Evolutionary conservation across 2,797 vertebrate genomes (phyloP), one percentile per base, ranked within the genome.

Genomic region (Cuculus canorus): DNA sequence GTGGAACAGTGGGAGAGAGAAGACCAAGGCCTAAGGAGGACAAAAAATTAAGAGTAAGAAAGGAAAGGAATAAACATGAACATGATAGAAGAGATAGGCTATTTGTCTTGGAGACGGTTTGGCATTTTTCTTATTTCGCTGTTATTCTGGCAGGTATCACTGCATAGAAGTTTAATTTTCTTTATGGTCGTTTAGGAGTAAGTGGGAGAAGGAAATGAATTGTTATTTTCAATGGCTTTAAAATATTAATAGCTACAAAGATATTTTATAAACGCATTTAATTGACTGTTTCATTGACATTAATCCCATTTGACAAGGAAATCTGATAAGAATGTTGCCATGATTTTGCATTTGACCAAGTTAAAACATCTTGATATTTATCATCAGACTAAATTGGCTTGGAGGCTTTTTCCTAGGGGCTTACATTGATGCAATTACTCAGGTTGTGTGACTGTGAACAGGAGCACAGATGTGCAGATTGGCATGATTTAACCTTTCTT

Each of bases 341-440:
- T 84, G 61, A 88, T 82, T 95, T 86, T 88, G 53, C 68, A 43
- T 92, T 77, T 92, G 68, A 84, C 90, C 80, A 80, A 92, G 71
- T 77, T 95, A 92, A 88, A 92, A 41, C 53, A 73, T 54, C 35
- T 73, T 70, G 88, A 32, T 96, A 81, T 94, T 94, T 93, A 90
- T 86, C 48, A 88, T 76, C 32, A 11, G 68, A 9, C 64, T 71
- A 54, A 80, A 65, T 39, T 92, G 60, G 25, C 60, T 88, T 4
- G 8, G 60, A 84, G 82, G 28, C 41, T 68, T 83, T 95, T 78
- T 92, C 63, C 48, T 89, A 35, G 48, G 35, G 77, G 60, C 37
- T 95, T 90, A n/a, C 15, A 8, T 28, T 45, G 64, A 33, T 90
- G 73, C 77, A 79, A 22, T 90, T 83, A 78, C 43, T 66, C 33